These are phyloP conservation scores for Bombus polaris DNA, from an alignment of 1,140 invertebrate species.

Conservation along the genomic window DNA sequence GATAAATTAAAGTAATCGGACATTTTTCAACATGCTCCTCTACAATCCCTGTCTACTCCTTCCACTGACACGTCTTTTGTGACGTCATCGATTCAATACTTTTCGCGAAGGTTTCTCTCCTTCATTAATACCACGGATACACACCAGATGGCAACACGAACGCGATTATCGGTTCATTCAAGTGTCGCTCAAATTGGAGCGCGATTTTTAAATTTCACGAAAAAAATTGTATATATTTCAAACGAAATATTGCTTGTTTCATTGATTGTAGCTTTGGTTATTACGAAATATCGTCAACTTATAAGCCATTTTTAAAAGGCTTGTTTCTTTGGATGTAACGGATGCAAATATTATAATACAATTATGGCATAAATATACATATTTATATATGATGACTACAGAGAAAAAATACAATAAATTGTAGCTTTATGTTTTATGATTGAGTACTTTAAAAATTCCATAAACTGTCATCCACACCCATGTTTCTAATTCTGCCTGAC, in stretches of 20 bases:
- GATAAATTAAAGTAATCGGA: conserved; percentile 76
- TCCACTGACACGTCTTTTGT: conserved; percentile 81
- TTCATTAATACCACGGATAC: neutral
- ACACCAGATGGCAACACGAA: conserved; percentile 49
- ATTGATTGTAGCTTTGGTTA: too few species aligned
- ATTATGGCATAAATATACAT: too few species aligned
- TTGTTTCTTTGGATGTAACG: too few species aligned
- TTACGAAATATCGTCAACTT: too few species aligned
- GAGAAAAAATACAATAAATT: too few species aligned
- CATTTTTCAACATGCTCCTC: conserved; percentile 79
- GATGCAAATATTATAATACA: too few species aligned
- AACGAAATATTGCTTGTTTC: neutral
- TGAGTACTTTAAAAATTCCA: too few species aligned
- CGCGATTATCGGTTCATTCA: neutral
- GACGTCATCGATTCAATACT: conserved; percentile 83
- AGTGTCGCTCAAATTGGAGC: neutral
- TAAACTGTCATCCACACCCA: too few species aligned
- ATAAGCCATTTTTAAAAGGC: too few species aligned
- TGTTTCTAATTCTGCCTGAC: neutral
- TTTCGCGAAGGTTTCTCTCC: conserved; percentile 72
- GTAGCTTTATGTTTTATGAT: too few species aligned
- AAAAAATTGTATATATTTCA: neutral
- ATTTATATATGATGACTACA: too few species aligned
- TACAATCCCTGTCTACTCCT: conserved; percentile 69
- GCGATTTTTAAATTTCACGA: conserved; percentile 7